Percentiles rank a stretch among this genome's conserved stretches.
Conservation (phyloP, 2,888 invertebrate genomes). For the Lycaena phlaeas region DNA sequence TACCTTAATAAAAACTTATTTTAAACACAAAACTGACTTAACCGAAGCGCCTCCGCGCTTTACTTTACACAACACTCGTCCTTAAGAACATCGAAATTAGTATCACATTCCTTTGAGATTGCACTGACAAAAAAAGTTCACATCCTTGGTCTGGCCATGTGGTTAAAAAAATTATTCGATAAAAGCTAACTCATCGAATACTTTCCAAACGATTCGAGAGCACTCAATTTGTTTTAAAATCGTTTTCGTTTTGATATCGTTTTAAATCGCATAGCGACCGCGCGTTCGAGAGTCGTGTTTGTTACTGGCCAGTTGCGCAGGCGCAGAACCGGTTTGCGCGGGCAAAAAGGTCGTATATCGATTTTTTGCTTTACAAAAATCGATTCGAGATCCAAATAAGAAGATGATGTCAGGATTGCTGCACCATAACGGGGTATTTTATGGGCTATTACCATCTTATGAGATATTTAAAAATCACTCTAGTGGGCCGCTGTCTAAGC, state of each 20-base stretch:
- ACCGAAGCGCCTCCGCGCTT: constrained; percentile 31
- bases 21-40: constrained; percentile 24
- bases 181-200: constrained; percentile 7
- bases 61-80: constrained; percentile 46
- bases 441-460: constrained; percentile 14
- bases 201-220: constrained; percentile 13
- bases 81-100: constrained; percentile 46
- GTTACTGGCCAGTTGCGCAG: constrained; percentile 26
- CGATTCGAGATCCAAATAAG: constrained; percentile 14
- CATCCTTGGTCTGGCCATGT: constrained; percentile 49
- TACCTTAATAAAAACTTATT: constrained; percentile 25
- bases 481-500: neutral
- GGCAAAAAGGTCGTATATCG: constrained; percentile 36
- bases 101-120: constrained; percentile 47
- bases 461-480: neutral
- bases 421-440: constrained; percentile 39
- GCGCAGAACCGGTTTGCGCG: constrained; percentile 25
- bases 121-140: constrained; percentile 35
- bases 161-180: constrained; percentile 21
- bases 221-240: constrained; percentile 36
- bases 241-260: too few relatives aligned
- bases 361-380: constrained; percentile 21
- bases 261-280: constrained; percentile 56
- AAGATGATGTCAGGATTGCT: constrained; percentile 51
- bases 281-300: constrained; percentile 48